Evolutionary conservation across 35 echinoderm and acorn worm species (phyloP).

Genomic region (Stichopus chloronotus): DNA sequence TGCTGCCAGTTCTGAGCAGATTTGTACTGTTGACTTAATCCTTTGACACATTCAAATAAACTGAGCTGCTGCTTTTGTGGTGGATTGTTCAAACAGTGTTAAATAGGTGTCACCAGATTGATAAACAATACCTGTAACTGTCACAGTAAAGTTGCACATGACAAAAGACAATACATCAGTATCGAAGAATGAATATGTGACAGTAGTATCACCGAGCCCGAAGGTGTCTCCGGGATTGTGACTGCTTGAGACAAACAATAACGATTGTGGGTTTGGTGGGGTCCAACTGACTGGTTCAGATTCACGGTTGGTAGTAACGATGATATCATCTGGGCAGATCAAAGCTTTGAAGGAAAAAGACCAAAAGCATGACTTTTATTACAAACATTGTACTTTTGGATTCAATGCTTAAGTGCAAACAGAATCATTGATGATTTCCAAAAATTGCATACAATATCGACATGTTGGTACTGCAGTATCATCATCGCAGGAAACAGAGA

Average conservation of each 20-base stretch:
- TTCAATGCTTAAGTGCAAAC: neutral
- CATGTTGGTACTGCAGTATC: neutral
- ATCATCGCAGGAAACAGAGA: neutral
- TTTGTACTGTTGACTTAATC: neutral
- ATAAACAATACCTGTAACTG: neutral
- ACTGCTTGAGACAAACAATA: neutral
- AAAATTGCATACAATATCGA: neutral
- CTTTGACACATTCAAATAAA: neutral
- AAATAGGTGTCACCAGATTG: neutral
- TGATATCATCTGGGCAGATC: neutral
- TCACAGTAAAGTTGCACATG: constrained; percentile 3
- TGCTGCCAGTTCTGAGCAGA: neutral
- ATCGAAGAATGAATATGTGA: constrained; percentile 8
- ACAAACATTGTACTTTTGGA: too few species aligned
- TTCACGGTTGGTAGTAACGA: neutral
- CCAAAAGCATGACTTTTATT: neutral
- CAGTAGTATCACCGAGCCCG: neutral
- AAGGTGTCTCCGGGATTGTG: neutral
- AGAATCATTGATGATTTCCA: neutral
- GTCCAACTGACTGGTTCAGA: neutral
- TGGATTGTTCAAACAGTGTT: neutral
- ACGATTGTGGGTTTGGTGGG: neutral
- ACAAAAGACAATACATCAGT: neutral
- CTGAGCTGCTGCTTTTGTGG: neutral
- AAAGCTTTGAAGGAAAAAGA: neutral